Evolutionary conservation across 2,888 invertebrate genomes (phyloP).

Genomic region (Mesorhabditis belari): DNA sequence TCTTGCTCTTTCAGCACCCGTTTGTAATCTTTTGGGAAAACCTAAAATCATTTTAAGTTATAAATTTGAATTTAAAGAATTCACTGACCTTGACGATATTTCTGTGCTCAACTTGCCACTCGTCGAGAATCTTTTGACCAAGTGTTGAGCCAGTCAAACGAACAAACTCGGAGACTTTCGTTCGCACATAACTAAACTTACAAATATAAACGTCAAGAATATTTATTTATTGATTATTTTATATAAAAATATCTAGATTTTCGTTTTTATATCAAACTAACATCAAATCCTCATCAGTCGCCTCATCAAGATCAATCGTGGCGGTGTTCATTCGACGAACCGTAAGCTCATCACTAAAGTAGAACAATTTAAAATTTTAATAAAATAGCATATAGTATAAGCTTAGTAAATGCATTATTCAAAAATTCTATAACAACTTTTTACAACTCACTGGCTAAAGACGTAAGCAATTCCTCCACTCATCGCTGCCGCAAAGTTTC

Average conservation of each 20-base stretch:
- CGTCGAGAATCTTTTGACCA: slow-evolving; percentile 70
- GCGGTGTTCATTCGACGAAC: slow-evolving; percentile 72
- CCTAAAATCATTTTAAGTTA: slow-evolving; percentile 55
- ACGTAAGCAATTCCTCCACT: slow-evolving; percentile 93
- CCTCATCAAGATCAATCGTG: slow-evolving; percentile 81
- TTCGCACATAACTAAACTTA: slow-evolving; percentile 65
- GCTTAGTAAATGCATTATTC: too few species aligned
- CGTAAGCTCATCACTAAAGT: slow-evolving; percentile 5
- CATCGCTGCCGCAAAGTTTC: slow-evolving; percentile 99
- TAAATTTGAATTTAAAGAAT: background rate
- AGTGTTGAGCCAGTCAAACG: slow-evolving; percentile 77
- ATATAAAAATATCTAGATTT: background rate
- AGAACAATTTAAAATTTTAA: background rate
- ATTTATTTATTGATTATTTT: background rate
- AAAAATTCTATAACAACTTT: too few species aligned
- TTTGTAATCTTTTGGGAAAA: slow-evolving; percentile 95
- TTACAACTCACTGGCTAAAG: slow-evolving; percentile 65
- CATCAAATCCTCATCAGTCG: slow-evolving; percentile 69
- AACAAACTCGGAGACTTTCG: slow-evolving; percentile 75
- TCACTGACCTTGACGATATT: slow-evolving; percentile 74
- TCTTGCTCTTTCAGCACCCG: slow-evolving; percentile 71
- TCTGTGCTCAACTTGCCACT: slow-evolving; percentile 71
- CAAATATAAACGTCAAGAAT: background rate
- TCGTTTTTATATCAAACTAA: background rate
- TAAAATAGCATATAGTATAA: background rate